Evolutionary conservation across 2,113 vertebrate genomes (phyloP).

Genomic region (Polypterus bichir): DNA sequence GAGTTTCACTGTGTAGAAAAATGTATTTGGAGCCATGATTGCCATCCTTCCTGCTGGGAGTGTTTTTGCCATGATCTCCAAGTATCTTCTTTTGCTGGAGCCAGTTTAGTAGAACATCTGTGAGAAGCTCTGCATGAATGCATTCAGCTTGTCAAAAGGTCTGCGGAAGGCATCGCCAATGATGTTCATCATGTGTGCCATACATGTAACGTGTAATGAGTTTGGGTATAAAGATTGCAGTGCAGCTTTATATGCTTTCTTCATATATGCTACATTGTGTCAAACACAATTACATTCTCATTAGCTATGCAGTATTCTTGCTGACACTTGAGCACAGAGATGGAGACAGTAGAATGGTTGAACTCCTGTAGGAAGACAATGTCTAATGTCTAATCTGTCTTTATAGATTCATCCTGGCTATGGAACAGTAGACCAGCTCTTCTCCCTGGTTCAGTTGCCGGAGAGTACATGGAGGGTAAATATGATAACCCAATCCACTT

Average conservation of each 20-base stretch:
- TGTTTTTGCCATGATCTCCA: slow-evolving; percentile 3
- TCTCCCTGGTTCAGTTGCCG: too few relatives aligned
- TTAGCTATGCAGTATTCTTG: slow-evolving; percentile 5
- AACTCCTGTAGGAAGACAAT: slow-evolving; percentile 6
- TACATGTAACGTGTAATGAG: slow-evolving; percentile 15
- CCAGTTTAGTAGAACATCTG: slow-evolving; percentile 17
- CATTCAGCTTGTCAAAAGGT: slow-evolving; percentile 18
- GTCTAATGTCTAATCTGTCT: too few relatives aligned
- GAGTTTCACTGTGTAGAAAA: too few relatives aligned
- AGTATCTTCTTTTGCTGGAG: slow-evolving; percentile 15
- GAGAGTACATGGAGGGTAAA: too few relatives aligned
- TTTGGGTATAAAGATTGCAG: slow-evolving; percentile 19
- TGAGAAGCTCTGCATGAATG: slow-evolving; percentile 15
- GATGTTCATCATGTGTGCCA: slow-evolving; percentile 20
- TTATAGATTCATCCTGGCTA: too few relatives aligned
- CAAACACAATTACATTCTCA: slow-evolving; percentile 20
- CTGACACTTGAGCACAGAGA: slow-evolving; percentile 9
- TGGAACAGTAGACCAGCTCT: too few relatives aligned
- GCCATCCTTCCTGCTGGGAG: not conserved
- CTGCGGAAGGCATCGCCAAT: slow-evolving; percentile 12
- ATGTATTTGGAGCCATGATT: too few relatives aligned
- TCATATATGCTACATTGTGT: slow-evolving; percentile 22
- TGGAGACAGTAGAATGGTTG: slow-evolving; percentile 11
- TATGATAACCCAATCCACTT: too few relatives aligned
- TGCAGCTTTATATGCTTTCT: slow-evolving; percentile 13